Evolutionary conservation across 2,888 invertebrate species (phyloP).

Genomic region (Cactoblastis cactorum): DNA sequence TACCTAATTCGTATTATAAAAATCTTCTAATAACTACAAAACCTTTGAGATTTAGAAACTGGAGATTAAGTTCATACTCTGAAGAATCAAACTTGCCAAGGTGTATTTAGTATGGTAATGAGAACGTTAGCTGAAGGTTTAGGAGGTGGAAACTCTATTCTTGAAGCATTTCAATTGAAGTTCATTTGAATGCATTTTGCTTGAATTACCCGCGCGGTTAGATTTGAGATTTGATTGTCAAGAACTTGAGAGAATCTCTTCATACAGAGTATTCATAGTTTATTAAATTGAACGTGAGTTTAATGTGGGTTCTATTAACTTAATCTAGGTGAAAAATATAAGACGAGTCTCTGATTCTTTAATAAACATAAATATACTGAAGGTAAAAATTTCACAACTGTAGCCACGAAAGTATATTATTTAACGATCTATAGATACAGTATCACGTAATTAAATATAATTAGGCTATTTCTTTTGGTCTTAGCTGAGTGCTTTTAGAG

Average conservation of each 20-base stretch:
- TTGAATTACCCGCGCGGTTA: background rate
- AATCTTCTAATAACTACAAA: too few species aligned
- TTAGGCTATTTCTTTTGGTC: conserved; percentile 8
- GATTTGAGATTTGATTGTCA: conserved; percentile 3
- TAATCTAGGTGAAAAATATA: too few species aligned
- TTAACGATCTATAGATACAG: background rate
- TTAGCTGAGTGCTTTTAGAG: conserved; percentile 6
- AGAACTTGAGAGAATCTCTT: background rate
- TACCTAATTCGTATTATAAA: too few species aligned
- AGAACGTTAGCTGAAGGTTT: background rate
- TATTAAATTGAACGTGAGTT: too few species aligned
- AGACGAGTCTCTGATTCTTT: too few species aligned
- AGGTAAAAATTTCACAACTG: too few species aligned
- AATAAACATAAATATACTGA: too few species aligned
- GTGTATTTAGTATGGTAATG: background rate
- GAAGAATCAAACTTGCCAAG: background rate
- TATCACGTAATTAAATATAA: conserved; percentile 5
- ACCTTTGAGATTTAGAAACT: too few species aligned
- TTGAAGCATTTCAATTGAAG: conserved; percentile 4
- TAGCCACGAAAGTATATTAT: too few species aligned
- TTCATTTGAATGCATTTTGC: conserved; percentile 10
- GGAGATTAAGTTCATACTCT: too few species aligned
- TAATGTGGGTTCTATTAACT: too few species aligned
- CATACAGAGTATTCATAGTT: too few species aligned
- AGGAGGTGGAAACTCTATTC: conserved; percentile 14